Percentiles rank a stretch among this genome's conserved stretches.
Conservation (phyloP, 1,140 invertebrate species). For the Brachionus plicatilis region DNA sequence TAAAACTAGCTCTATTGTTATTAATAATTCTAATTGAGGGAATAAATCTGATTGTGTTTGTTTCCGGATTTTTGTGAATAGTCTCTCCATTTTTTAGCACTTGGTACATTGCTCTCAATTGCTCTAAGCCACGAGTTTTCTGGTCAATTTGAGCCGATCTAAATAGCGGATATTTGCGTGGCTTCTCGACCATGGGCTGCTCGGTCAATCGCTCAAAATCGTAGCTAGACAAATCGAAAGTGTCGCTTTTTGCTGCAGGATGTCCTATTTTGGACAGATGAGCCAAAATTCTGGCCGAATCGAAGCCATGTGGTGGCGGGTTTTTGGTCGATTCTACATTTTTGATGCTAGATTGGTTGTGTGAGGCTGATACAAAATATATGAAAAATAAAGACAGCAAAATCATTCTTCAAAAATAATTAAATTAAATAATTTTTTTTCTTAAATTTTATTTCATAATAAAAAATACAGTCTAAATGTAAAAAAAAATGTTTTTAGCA, state of each 20-base stretch:
- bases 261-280: background rate
- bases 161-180: background rate
- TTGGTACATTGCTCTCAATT: conserved; percentile 4
- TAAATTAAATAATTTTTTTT: background rate
- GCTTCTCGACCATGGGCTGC: background rate
- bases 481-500: background rate
- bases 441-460: background rate
- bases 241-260: background rate
- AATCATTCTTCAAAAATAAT: background rate
- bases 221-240: background rate
- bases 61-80: background rate
- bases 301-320: background rate
- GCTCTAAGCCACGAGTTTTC: background rate
- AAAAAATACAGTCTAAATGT: background rate
- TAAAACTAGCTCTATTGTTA: background rate
- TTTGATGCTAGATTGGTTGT: conserved; percentile 1
- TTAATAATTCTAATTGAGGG: background rate
- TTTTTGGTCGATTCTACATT: background rate
- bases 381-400: background rate
- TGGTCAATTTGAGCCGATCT: background rate
- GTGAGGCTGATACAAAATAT: background rate
- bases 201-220: background rate
- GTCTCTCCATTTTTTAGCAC: background rate
- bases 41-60: conserved; percentile 1
- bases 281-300: background rate